phyloP scores from a whole-genome alignment of 2,888 invertebrate genomes.

The Brachypterus glaber region DNA sequence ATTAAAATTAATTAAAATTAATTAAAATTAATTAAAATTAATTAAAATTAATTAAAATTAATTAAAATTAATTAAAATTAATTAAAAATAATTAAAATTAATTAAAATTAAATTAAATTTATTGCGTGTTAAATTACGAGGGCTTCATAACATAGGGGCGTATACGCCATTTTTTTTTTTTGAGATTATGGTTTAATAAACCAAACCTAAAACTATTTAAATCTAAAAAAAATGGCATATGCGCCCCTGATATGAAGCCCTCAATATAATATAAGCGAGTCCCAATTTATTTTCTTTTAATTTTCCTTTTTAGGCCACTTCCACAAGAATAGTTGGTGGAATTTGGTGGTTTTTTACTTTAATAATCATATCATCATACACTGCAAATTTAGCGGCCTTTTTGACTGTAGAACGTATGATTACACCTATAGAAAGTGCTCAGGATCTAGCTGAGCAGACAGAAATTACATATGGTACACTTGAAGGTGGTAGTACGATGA shows the following conservation, averaged over 20 bases:
- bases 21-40: too few species aligned
- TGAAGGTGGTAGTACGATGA: conserved; percentile 92
- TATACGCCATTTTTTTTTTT: too few species aligned
- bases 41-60: too few species aligned
- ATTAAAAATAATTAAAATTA: too few species aligned
- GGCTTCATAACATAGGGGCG: too few species aligned
- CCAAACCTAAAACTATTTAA: too few species aligned
- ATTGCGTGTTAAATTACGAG: too few species aligned
- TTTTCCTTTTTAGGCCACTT: conserved; percentile 69
- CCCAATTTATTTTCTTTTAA: background rate
- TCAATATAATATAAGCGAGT: background rate
- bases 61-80: too few species aligned
- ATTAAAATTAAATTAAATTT: too few species aligned
- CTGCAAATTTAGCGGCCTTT: conserved; percentile 96
- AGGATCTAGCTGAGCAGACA: conserved; percentile 89
- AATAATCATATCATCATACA: conserved; percentile 97
- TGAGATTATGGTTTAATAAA: too few species aligned
- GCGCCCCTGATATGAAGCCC: background rate
- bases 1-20: too few species aligned
- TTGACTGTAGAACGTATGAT: conserved; percentile 95
- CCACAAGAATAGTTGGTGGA: conserved; percentile 90
- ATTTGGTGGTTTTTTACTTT: conserved; percentile 99
- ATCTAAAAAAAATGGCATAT: too few species aligned
- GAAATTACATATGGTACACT: conserved; percentile 91
- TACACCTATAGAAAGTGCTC: conserved; percentile 90